A percentile compares a stretch with the other conserved stretches of the same genome.
These are phyloP conservation scores for Rhabditophanes sp. DNA, from an alignment of 2,888 invertebrate genomes.

Conservation along the genomic window DNA sequence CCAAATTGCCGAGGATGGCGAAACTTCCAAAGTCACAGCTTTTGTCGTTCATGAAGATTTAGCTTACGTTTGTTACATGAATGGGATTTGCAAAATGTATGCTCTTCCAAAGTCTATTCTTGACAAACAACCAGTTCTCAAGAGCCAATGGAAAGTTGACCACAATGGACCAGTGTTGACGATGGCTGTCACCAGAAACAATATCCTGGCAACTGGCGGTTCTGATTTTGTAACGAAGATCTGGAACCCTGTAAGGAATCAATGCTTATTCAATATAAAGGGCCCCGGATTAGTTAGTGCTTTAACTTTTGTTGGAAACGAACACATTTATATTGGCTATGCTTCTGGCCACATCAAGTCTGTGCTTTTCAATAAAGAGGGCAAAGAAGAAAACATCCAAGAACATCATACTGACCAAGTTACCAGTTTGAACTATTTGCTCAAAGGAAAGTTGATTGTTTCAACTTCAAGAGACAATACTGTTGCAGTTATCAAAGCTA, in stretches of 20 bases:
- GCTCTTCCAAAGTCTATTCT: constrained; percentile 9
- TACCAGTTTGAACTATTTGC: constrained; percentile 7
- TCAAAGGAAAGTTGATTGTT: constrained; percentile 16
- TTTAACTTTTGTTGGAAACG: constrained; percentile 17
- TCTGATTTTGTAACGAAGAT: constrained; percentile 14
- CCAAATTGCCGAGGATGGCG: neutral
- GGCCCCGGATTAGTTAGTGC: constrained; percentile 22
- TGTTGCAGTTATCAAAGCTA: constrained; percentile 23
- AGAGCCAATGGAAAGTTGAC: constrained; percentile 21
- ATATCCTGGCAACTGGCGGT: constrained; percentile 10
- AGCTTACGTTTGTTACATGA: no score
- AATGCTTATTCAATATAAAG: constrained; percentile 27
- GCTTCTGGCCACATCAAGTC: constrained; percentile 21
- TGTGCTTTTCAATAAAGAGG: constrained; percentile 19
- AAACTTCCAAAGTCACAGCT: no score
- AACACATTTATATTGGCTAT: constrained; percentile 25
- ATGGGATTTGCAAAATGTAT: no score
- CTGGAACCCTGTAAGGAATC: constrained; percentile 21
- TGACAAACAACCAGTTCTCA: constrained; percentile 8
- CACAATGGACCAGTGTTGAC: constrained; percentile 27
- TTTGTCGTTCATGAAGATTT: no score
- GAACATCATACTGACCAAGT: neutral
- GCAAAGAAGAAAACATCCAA: constrained; percentile 3
- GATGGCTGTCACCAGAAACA: constrained; percentile 17
- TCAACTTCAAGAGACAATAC: constrained; percentile 26